These are phyloP conservation scores for Boulengeromyrus knoepffleri DNA, from an alignment of 2,113 vertebrate genomes.

Conservation along the genomic window DNA sequence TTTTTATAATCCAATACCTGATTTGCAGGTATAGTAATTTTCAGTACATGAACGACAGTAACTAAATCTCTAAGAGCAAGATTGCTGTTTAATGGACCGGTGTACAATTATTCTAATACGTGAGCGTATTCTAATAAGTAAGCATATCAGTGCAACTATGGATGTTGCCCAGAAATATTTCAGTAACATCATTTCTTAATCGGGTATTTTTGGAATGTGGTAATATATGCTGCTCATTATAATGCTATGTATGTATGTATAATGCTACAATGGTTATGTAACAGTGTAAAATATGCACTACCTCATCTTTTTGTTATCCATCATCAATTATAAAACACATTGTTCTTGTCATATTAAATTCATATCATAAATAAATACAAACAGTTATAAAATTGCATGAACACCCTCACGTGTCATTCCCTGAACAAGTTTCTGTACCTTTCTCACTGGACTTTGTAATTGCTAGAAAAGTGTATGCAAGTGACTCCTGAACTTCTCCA, in stretches of 20 bases:
- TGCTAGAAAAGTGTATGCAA: background rate
- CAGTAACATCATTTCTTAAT: background rate
- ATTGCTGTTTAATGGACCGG: background rate
- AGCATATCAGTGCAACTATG: background rate
- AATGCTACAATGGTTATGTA: background rate
- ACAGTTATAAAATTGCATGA: background rate
- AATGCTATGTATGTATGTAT: background rate
- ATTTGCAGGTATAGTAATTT: background rate
- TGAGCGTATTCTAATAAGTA: background rate
- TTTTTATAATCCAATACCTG: background rate
- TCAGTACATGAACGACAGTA: background rate
- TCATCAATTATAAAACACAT: background rate
- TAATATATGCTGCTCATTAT: background rate
- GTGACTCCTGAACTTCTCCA: background rate
- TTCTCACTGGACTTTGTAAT: background rate
- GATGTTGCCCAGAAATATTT: background rate
- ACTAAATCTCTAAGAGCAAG: background rate
- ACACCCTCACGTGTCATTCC: background rate
- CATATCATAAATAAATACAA: background rate
- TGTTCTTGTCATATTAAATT: background rate
- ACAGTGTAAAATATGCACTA: background rate
- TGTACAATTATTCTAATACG: background rate
- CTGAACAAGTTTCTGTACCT: background rate
- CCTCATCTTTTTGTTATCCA: background rate
- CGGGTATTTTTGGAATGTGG: background rate